phyloP scores from a whole-genome alignment of 2,888 invertebrate species.

The Spilosoma lubricipeda region DNA sequence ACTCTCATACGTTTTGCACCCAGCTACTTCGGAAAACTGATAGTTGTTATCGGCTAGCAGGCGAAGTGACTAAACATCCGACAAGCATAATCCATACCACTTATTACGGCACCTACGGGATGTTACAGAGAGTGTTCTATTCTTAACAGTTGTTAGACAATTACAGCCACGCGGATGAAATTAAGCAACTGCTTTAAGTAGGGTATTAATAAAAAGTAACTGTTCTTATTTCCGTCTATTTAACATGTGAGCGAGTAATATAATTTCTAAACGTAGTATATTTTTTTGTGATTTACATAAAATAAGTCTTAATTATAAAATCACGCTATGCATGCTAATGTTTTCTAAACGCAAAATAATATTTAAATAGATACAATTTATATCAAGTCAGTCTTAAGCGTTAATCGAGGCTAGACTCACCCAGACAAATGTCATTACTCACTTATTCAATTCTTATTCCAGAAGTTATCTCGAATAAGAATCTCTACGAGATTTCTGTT shows the following conservation, averaged over 20 bases:
- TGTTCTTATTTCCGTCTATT: constrained; percentile 23
- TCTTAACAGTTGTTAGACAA: constrained; percentile 14
- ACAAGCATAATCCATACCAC: constrained; percentile 7
- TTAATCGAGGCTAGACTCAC: constrained; percentile 67
- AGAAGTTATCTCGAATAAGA: too few relatives aligned
- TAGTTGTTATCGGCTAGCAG: constrained; percentile 1
- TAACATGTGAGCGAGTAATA: constrained; percentile 23
- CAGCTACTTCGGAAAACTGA: neutral
- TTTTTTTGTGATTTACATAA: constrained; percentile 33
- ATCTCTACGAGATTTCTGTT: neutral
- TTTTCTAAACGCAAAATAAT: constrained; percentile 31
- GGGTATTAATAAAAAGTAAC: constrained; percentile 21
- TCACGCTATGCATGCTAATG: constrained; percentile 37
- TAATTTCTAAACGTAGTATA: constrained; percentile 25
- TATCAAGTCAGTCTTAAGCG: constrained; percentile 62
- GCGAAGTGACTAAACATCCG: constrained; percentile 5
- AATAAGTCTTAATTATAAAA: constrained; percentile 38
- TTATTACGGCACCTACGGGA: constrained; percentile 18
- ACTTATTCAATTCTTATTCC: too few relatives aligned
- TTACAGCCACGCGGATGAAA: constrained; percentile 17
- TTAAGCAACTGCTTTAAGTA: constrained; percentile 17
- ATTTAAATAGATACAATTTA: constrained; percentile 55
- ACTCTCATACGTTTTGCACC: neutral
- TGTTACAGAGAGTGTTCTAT: constrained; percentile 4
- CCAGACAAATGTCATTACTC: constrained; percentile 64